Percentiles rank a stretch among this genome's conserved stretches.
Conservation (phyloP, 2,797 vertebrate species). For the Tiaroga cobitis region DNA sequence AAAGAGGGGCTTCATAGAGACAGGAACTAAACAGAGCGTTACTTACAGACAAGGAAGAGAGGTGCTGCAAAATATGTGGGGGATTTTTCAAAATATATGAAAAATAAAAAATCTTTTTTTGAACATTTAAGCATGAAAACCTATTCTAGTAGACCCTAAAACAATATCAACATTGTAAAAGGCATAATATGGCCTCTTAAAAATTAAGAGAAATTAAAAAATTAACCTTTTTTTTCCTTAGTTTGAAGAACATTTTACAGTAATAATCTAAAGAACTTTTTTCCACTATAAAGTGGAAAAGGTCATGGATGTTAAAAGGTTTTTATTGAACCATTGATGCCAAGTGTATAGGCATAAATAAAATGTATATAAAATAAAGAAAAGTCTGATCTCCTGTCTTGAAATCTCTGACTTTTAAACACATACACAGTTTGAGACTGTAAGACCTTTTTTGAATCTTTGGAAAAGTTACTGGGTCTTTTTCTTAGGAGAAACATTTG, state of each 20-base stretch:
- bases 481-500: not conserved
- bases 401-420: not conserved
- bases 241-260: not conserved
- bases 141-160: no score
- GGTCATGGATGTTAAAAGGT: not conserved
- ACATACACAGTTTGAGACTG: not conserved
- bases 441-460: not conserved
- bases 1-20: not conserved
- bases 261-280: not conserved
- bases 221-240: no score
- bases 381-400: not conserved
- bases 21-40: not conserved
- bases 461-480: not conserved
- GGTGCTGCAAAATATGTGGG: no score
- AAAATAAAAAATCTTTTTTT: no score
- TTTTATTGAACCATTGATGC: not conserved
- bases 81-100: no score
- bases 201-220: no score
- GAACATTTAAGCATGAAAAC: no score
- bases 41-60: not conserved
- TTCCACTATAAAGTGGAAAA: not conserved
- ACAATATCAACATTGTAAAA: no score
- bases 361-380: not conserved
- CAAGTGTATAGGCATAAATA: not conserved
- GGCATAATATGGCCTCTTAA: not conserved